Base-by-base conservation (phyloP, 2,888 invertebrate species). In the Allophyes oxyacanthae region DNA sequence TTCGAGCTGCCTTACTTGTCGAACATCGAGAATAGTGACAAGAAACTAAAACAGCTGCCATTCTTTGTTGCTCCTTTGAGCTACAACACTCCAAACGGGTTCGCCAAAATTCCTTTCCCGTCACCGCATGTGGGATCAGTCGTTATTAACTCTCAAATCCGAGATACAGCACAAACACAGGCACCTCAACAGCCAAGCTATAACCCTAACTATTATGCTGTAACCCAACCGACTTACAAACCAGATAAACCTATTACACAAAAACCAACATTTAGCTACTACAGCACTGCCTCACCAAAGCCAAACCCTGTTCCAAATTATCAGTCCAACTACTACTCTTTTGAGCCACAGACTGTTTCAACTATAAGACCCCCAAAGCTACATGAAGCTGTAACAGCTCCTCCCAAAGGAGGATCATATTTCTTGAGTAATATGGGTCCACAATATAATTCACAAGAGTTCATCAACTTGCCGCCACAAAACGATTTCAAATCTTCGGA, bases 81-180 rank as follows among this genome's bases (percentile, higher is more conserved):
- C 78, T 98, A 97, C 78, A 96, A 96, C 71, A 96, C 97, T n/a
- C 98, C 97, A 0, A 94, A 95, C 43, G 98, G 98, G 2, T 98
- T 97, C 81, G 96, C 97, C 0, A 98, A 98, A 88, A 98, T 98
- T 64, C 96, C 97, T 0, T 95, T 98, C 82, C 98, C 98, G 0
- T 96, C 97, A 10, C 98, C 98, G 0, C 98, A 98, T 77, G 97
- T 98, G 0, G 98, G 98, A 0, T 97, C 97, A 0, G 97, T 98
- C 3, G 97, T 98, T 0, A 95, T 98, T 0, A 96, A 96, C 74
- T 94, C 95, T 6, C 88, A 89, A 65, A 92, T 91, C 20, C 86
- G 81, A 53, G 91, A 90, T 10, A 60, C 79, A 0, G 30, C 82
- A 10, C 71, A 85, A 8, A 51, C 83, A n/a, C 68, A 81, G n/a